These are phyloP conservation scores for Macropis europaea DNA, from an alignment of 2,888 invertebrate genomes.

Conservation along the genomic window DNA sequence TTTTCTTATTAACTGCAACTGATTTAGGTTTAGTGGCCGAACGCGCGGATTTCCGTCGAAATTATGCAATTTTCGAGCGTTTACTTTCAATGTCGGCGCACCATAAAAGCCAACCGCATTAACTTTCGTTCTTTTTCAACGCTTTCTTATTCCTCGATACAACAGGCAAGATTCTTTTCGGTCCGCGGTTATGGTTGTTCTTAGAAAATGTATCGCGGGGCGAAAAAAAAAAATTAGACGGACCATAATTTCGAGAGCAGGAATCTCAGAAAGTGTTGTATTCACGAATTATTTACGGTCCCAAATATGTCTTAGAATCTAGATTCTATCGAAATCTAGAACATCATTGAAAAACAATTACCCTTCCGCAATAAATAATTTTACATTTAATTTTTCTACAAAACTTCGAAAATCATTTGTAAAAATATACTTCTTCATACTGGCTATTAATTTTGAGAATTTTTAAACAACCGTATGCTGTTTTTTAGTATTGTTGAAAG, in stretches of 20 bases:
- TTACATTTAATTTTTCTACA: no score
- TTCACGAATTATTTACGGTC: background rate
- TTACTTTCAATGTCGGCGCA: slow-evolving; percentile 30
- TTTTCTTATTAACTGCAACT: no score
- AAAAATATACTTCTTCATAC: no score
- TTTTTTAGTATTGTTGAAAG: no score
- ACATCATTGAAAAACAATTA: no score
- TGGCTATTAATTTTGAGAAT: no score
- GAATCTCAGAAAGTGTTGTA: background rate
- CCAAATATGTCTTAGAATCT: no score
- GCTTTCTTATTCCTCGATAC: slow-evolving; percentile 31
- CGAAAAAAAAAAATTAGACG: background rate
- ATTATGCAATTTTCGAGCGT: slow-evolving; percentile 29
- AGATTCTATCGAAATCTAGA: no score
- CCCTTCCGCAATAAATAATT: no score
- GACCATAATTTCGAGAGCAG: slow-evolving; percentile 1
- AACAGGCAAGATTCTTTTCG: background rate
- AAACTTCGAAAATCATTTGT: no score
- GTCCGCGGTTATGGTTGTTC: slow-evolving; percentile 14
- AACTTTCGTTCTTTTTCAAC: slow-evolving; percentile 45
- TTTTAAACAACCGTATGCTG: no score
- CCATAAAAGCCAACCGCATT: slow-evolving; percentile 3
- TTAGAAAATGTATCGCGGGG: slow-evolving; percentile 3
- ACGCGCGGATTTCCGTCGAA: background rate
- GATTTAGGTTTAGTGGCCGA: background rate